Evolutionary conservation across 2,797 vertebrate species (phyloP).

Genomic region (Gastrophryne carolinensis): DNA sequence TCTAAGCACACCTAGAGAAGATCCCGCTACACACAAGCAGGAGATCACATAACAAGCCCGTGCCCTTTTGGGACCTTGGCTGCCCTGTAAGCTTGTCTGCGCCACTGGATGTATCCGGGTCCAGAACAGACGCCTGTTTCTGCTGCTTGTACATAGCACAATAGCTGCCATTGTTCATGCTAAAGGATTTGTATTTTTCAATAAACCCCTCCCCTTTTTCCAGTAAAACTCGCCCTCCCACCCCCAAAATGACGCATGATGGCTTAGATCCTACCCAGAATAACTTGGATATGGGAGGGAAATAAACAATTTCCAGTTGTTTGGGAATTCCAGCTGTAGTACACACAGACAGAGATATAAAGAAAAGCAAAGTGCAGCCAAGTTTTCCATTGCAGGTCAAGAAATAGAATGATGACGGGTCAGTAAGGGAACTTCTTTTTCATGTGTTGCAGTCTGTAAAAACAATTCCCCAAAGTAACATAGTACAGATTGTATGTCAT

Average conservation of each 20-base stretch:
- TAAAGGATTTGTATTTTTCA: not conserved
- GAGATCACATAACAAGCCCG: slow-evolving; percentile 23
- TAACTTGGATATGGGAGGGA: not conserved
- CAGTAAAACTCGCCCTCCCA: not conserved
- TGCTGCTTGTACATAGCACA: slow-evolving; percentile 15
- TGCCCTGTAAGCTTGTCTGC: slow-evolving; percentile 33
- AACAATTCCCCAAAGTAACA: too few species aligned
- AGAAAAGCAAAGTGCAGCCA: not conserved
- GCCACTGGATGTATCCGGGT: slow-evolving; percentile 1
- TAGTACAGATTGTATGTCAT: too few species aligned
- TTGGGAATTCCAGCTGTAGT: not conserved
- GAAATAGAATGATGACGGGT: not conserved
- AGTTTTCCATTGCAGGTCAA: not conserved
- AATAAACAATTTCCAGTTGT: not conserved
- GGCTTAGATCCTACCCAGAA: slow-evolving; percentile 19
- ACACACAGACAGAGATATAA: not conserved
- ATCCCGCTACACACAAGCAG: slow-evolving; percentile 20
- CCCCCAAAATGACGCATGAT: slow-evolving; percentile 28
- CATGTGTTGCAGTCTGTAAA: too few species aligned
- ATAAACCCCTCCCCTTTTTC: not conserved
- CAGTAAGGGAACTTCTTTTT: too few species aligned
- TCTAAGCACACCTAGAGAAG: too few species aligned
- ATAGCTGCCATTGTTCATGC: slow-evolving; percentile 41
- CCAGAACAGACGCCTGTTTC: slow-evolving; percentile 16
- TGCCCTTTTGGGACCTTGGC: slow-evolving; percentile 5